Conservation (phyloP, 2,888 invertebrate genomes). For the Epinotia nisella region DNA sequence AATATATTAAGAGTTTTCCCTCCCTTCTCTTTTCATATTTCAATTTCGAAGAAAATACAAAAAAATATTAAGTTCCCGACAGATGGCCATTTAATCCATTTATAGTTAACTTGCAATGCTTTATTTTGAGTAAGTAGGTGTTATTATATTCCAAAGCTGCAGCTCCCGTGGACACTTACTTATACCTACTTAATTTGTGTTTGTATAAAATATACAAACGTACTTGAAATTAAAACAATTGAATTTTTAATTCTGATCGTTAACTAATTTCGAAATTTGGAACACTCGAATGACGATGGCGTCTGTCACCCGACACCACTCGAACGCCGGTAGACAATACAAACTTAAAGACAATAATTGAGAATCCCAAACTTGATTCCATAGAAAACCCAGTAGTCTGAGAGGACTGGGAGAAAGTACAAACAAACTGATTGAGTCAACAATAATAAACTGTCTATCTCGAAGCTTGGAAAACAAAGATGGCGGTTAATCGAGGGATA, state of each 20-base stretch:
- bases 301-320: slow-evolving; percentile 57
- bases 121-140: no score
- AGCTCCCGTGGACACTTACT: not conserved
- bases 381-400: slow-evolving; percentile 63
- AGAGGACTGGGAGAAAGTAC: slow-evolving; percentile 63
- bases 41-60: no score
- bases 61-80: no score
- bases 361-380: slow-evolving; percentile 62
- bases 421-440: slow-evolving; percentile 59
- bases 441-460: slow-evolving; percentile 51
- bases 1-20: no score
- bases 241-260: slow-evolving; percentile 42
- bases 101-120: no score
- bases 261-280: slow-evolving; percentile 61
- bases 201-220: not conserved
- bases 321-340: slow-evolving; percentile 60
- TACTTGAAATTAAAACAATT: slow-evolving; percentile 1
- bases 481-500: slow-evolving; percentile 52
- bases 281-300: slow-evolving; percentile 57
- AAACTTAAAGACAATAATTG: slow-evolving; percentile 55
- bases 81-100: no score
- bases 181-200: not conserved
- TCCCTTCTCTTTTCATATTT: no score
- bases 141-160: not conserved
- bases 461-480: slow-evolving; percentile 54